A percentile compares a stretch with the other conserved stretches of the same genome.
phyloP scores from a whole-genome alignment of 2,113 vertebrate species.

The Gopherus evgoodei region DNA sequence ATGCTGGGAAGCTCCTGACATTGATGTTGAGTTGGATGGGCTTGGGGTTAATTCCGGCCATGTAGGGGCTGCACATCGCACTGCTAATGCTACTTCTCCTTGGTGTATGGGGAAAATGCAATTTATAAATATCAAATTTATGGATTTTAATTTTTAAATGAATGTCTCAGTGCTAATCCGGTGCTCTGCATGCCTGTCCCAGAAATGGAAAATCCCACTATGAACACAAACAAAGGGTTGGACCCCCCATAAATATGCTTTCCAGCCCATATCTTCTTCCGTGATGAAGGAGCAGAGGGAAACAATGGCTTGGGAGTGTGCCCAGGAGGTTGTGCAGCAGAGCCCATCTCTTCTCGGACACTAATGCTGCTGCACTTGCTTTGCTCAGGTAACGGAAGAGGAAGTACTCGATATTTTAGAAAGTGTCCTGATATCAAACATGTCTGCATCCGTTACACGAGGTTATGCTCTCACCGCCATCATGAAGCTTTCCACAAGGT shows the following conservation, averaged over 20 bases:
- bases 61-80: neutral
- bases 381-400: conserved; percentile 92
- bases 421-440: conserved; percentile 95
- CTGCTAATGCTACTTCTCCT: neutral
- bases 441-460: conserved; percentile 94
- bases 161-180: neutral
- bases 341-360: neutral
- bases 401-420: conserved; percentile 99
- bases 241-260: neutral
- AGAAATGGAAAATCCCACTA: neutral
- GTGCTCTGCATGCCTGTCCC: neutral
- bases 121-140: neutral
- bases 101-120: neutral
- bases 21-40: rapidly evolving
- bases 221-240: neutral
- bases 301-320: rapidly evolving
- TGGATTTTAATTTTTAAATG: neutral
- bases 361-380: neutral
- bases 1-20: neutral
- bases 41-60: neutral
- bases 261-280: neutral
- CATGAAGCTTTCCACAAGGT: conserved; percentile 98
- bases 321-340: neutral
- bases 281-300: neutral
- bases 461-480: conserved; percentile 97